Conservation (phyloP, 2,113 vertebrate species). For the Sylvia atricapilla region DNA sequence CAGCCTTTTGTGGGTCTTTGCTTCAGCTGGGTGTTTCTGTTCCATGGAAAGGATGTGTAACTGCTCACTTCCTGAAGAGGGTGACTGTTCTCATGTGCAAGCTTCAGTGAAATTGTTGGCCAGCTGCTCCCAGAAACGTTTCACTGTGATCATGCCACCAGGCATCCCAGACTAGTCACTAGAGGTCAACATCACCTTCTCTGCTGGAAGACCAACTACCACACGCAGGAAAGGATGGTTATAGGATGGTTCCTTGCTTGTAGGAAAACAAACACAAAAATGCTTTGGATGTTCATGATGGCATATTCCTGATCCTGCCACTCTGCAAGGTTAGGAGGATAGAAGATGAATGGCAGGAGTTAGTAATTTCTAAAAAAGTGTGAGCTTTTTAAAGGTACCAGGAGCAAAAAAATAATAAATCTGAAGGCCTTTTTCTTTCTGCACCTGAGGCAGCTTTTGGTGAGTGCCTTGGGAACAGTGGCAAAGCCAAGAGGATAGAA, state of each 20-base stretch:
- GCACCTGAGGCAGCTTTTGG: not conserved
- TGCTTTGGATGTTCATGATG: not conserved
- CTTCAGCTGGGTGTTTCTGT: not conserved
- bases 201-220: not conserved
- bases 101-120: not conserved
- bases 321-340: not conserved
- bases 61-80: not conserved
- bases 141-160: not conserved
- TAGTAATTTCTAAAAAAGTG: not conserved
- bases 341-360: not conserved
- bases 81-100: not conserved
- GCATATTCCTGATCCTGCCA: not conserved
- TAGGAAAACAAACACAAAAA: not conserved
- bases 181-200: conserved; percentile 46
- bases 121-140: not conserved
- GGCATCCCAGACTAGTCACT: conserved; percentile 23
- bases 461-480: not conserved
- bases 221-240: not conserved
- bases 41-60: not conserved
- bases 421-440: not conserved
- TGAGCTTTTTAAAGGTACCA: not conserved
- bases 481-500: not conserved
- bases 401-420: not conserved
- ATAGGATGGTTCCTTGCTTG: not conserved
- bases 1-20: not conserved